phyloP scores from a whole-genome alignment of 1,140 invertebrate species.

The Cotesia vestalis region DNA sequence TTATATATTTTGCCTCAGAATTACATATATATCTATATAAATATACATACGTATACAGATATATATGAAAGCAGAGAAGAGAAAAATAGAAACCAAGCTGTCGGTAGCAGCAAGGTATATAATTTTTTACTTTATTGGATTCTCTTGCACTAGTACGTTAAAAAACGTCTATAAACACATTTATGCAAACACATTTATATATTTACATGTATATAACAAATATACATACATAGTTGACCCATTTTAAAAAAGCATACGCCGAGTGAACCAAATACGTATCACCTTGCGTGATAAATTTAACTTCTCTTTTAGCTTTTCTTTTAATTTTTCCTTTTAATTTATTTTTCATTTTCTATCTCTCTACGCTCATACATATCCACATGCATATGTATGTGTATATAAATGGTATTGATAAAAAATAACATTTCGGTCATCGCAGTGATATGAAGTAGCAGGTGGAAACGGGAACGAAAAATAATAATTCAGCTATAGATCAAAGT shows the following conservation, averaged over 20 bases:
- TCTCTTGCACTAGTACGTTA: background rate
- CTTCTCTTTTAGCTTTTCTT: too few relatives aligned
- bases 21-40: too few relatives aligned
- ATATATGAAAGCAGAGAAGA: background rate
- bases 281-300: too few relatives aligned
- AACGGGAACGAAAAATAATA: constrained; percentile 30
- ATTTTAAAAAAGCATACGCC: too few relatives aligned
- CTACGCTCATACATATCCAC: background rate
- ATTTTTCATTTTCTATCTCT: too few relatives aligned
- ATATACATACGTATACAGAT: too few relatives aligned
- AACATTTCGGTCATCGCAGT: constrained; percentile 11
- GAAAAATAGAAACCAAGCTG: background rate
- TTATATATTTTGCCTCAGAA: too few relatives aligned
- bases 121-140: constrained; percentile 14
- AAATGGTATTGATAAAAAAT: background rate
- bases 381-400: background rate
- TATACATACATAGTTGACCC: too few relatives aligned
- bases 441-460: constrained; percentile 30
- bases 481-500: constrained; percentile 26
- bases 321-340: too few relatives aligned
- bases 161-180: background rate
- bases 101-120: background rate
- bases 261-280: too few relatives aligned
- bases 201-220: too few relatives aligned
- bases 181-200: too few relatives aligned